Evolutionary conservation across 2,888 invertebrate genomes (phyloP), one percentile per base, ranked within the genome.

Genomic region (Schrankia costaestrigalis): DNA sequence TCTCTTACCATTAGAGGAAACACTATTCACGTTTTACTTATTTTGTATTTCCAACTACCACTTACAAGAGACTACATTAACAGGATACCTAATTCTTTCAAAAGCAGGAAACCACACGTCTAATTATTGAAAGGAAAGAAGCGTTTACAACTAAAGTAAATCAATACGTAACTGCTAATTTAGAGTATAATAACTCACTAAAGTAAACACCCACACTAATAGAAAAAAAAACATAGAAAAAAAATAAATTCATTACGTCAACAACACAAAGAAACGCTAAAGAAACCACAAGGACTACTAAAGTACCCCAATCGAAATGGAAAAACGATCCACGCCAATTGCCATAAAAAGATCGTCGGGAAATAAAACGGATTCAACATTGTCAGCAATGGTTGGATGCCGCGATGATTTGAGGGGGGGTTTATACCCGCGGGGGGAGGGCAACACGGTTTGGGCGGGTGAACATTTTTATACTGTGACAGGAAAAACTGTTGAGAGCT

Each of bases 381-480:
- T 78, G 84, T 83, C 82, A 83, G 78, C 80, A 74, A 81, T 81
- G 63, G 50, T 51, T 57, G 59, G 60, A 32, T 44, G 46, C 45
- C 41, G 52, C 43, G 53, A 52, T 51, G 52, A 12, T 35, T 43
- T 48, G 40, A 39, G 46, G 30, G 54, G 39, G 42, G 35, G 52
- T 8, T 41, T 33, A 49, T 43, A 31, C 52, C 24, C 48, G 61
- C 56, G 58, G 44, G 52, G 47, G 52, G 56, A 49, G 46, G 46
- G 29, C 37, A 54, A 87, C 86, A 86, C 61, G 85, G 82, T 85
- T 83, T 80, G 85, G 86, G 86, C 86, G 86, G 85, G 77, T 74
- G 77, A 73, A 64, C 63, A 73, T 80, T 82, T 84, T 83, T 80
- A 75, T 74, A 61, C 69, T 57, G 63, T 57, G 64, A 59, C 58